A percentile compares a stretch with the other conserved stretches of the same genome.
Conservation (phyloP, 2,797 vertebrate species). For the Pseudochirops cupreus region DNA sequence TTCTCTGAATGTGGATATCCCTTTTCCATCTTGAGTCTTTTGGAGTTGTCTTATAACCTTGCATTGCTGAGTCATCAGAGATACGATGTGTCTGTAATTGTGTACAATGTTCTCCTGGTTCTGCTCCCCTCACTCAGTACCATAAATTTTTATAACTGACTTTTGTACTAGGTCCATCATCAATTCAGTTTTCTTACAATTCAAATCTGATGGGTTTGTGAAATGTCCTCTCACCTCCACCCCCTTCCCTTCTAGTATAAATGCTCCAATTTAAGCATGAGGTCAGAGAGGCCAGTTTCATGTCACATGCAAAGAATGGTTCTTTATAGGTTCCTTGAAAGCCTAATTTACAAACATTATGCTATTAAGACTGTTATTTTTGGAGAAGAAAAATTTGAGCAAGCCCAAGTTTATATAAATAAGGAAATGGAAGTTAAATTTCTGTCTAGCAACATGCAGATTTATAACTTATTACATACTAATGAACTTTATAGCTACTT, state of each 20-base stretch:
- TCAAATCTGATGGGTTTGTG: not conserved
- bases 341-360: conserved; percentile 48
- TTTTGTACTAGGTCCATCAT: conserved; percentile 19
- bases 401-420: conserved; percentile 50
- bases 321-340: conserved; percentile 63
- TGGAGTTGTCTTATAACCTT: no score
- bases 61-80: no score
- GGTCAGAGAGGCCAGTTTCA: conserved; percentile 42
- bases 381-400: conserved; percentile 33
- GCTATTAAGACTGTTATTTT: conserved; percentile 43
- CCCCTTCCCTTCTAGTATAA: conserved; percentile 27
- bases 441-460: conserved; percentile 33
- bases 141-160: conserved; percentile 36
- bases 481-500: conserved; percentile 54
- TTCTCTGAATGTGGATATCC: no score
- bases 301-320: conserved; percentile 38
- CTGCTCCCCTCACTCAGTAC: not conserved
- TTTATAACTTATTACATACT: conserved; percentile 59
- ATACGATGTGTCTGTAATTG: no score
- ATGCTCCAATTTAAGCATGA: conserved; percentile 51
- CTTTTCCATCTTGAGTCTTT: no score
- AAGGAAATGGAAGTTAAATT: conserved; percentile 54
- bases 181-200: not conserved
- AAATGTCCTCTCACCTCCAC: conserved; percentile 32
- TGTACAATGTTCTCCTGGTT: no score